Conservation (phyloP, 1,140 invertebrate genomes). For the Drosophila burlai region DNA sequence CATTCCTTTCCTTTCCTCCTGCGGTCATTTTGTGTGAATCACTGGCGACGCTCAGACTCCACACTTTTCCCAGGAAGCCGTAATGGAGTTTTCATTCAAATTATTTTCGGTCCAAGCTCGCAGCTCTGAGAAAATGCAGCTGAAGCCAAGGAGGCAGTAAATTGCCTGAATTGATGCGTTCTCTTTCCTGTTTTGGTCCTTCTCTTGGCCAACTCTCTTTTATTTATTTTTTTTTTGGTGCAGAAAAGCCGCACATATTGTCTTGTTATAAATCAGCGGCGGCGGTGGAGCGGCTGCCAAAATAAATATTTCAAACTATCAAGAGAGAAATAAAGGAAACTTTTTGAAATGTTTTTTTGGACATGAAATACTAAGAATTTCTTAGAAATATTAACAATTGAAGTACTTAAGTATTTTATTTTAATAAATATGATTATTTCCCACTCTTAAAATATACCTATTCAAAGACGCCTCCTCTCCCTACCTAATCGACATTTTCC, state of each 20-base stretch:
- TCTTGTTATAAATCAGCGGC: conserved; percentile 62
- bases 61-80: conserved; percentile 64
- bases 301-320: conserved; percentile 6
- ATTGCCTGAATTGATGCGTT: conserved; percentile 74
- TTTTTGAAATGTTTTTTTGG: neutral
- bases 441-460: neutral
- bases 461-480: neutral
- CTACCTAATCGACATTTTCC: neutral
- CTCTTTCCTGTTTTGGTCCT: conserved; percentile 68
- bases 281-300: conserved; percentile 27
- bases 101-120: conserved; percentile 63
- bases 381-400: neutral
- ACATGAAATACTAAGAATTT: neutral
- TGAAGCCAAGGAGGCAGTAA: conserved; percentile 55
- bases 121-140: conserved; percentile 25
- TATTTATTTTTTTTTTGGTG: conserved; percentile 4
- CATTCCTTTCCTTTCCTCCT: conserved; percentile 11
- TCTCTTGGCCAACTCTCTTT: conserved; percentile 31
- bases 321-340: neutral
- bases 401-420: neutral
- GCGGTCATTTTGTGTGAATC: conserved; percentile 62
- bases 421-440: neutral
- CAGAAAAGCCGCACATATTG: conserved; percentile 50
- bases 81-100: conserved; percentile 85
- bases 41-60: conserved; percentile 65